Evolutionary conservation across 2,888 invertebrate genomes (phyloP).

Genomic region (Pseudococcus longispinus): DNA sequence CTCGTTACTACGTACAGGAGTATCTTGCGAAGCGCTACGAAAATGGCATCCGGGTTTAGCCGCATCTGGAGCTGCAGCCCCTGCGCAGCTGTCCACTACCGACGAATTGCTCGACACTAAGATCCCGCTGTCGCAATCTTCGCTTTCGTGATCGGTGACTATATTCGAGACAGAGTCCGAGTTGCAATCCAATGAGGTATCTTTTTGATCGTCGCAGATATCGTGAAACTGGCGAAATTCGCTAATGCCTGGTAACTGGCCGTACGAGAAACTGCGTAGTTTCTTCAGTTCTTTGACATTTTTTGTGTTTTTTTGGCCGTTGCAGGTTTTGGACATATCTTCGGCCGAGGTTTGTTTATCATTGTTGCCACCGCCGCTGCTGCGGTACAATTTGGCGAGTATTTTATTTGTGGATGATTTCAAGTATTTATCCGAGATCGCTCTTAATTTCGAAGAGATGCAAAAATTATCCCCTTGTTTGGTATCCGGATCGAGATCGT

Average conservation of each 20-base stretch:
- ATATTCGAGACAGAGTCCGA: slow-evolving; percentile 50
- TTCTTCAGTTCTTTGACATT: slow-evolving; percentile 59
- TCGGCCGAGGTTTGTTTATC: slow-evolving; percentile 2
- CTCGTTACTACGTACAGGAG: background rate
- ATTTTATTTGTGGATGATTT: slow-evolving; percentile 74
- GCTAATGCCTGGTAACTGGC: slow-evolving; percentile 75
- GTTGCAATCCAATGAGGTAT: slow-evolving; percentile 61
- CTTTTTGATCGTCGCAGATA: slow-evolving; percentile 57
- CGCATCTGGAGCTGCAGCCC: background rate
- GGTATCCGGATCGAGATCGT: background rate
- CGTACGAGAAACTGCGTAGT: slow-evolving; percentile 75
- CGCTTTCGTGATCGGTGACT: slow-evolving; percentile 48
- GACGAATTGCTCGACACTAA: slow-evolving; percentile 68
- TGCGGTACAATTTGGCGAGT: slow-evolving; percentile 73
- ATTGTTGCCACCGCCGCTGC: slow-evolving; percentile 58
- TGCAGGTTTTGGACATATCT: slow-evolving; percentile 4
- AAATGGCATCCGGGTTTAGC: slow-evolving; percentile 64
- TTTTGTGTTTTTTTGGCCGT: slow-evolving; percentile 64
- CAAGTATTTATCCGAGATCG: slow-evolving; percentile 76
- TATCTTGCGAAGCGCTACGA: slow-evolving; percentile 57
- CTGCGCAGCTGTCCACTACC: slow-evolving; percentile 63
- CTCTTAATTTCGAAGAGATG: slow-evolving; percentile 73
- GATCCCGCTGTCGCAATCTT: slow-evolving; percentile 77
- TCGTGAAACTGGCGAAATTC: slow-evolving; percentile 67
- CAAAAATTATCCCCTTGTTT: slow-evolving; percentile 62